Conservation (phyloP, 2,888 invertebrate species). For the Dicranocentrus wangi region DNA sequence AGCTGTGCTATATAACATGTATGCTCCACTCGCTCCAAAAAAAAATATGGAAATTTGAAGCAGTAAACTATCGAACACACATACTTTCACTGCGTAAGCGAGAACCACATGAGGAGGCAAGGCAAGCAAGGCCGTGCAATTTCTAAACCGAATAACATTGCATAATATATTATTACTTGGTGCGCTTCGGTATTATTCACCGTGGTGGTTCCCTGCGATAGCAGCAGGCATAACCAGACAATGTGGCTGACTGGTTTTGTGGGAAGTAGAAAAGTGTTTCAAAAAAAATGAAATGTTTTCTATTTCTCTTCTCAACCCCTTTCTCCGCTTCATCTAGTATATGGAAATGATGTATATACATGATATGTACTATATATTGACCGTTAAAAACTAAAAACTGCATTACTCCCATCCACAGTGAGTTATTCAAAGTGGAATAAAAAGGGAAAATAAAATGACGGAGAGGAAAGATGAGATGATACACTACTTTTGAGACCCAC, state of each 20-base stretch:
- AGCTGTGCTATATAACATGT: too few species aligned
- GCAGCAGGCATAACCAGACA: constrained; percentile 8
- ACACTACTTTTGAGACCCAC: not conserved
- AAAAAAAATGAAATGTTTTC: constrained; percentile 18
- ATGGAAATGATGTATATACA: not conserved
- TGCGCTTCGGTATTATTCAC: not conserved
- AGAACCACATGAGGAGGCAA: not conserved
- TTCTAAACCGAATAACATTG: not conserved
- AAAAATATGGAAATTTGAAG: constrained; percentile 24
- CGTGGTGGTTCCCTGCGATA: not conserved
- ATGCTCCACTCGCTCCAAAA: too few species aligned
- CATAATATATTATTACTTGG: constrained; percentile 16
- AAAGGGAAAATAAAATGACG: constrained; percentile 32
- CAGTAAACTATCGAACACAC: not conserved
- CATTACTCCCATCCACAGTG: not conserved
- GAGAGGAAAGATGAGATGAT: constrained; percentile 22
- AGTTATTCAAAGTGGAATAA: constrained; percentile 45
- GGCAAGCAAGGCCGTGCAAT: not conserved
- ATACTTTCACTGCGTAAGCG: not conserved
- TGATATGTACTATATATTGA: not conserved
- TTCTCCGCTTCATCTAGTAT: not conserved
- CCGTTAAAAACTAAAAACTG: too few species aligned
- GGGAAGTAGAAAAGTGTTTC: constrained; percentile 10
- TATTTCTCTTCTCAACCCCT: constrained; percentile 6
- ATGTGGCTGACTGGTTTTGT: constrained; percentile 9